Evolutionary conservation across 2,113 vertebrate species (phyloP).

Genomic region (Lophura nycthemera): DNA sequence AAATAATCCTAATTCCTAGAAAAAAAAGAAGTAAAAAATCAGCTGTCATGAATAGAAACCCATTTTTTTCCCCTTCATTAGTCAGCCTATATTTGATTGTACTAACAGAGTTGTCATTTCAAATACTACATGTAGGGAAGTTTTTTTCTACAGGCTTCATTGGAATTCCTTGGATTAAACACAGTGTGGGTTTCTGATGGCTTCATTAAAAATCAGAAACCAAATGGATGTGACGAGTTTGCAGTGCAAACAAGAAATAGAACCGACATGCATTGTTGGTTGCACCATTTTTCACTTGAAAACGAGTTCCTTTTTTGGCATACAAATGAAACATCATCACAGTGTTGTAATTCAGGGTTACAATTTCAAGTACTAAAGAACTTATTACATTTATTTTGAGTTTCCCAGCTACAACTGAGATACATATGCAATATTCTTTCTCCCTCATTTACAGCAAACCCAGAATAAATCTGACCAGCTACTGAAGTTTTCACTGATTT

Average conservation of each 20-base stretch:
- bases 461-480: neutral
- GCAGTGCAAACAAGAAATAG: neutral
- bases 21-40: neutral
- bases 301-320: neutral
- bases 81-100: conserved; percentile 38
- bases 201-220: conserved; percentile 56
- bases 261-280: neutral
- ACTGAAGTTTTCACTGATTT: neutral
- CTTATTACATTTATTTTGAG: neutral
- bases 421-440: neutral
- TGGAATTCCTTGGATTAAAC: conserved; percentile 45
- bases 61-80: conserved; percentile 20
- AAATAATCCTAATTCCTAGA: conserved; percentile 19
- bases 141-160: neutral
- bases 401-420: neutral
- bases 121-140: neutral
- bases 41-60: conserved; percentile 55
- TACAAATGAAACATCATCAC: neutral
- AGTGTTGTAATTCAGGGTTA: neutral
- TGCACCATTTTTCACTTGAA: neutral
- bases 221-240: neutral
- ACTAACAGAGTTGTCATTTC: conserved; percentile 32
- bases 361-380: neutral
- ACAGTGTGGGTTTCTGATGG: neutral
- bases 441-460: neutral